A percentile compares a stretch with the other conserved stretches of the same genome.
phyloP scores from a whole-genome alignment of 2,113 vertebrate genomes.

The Arenaria interpres region DNA sequence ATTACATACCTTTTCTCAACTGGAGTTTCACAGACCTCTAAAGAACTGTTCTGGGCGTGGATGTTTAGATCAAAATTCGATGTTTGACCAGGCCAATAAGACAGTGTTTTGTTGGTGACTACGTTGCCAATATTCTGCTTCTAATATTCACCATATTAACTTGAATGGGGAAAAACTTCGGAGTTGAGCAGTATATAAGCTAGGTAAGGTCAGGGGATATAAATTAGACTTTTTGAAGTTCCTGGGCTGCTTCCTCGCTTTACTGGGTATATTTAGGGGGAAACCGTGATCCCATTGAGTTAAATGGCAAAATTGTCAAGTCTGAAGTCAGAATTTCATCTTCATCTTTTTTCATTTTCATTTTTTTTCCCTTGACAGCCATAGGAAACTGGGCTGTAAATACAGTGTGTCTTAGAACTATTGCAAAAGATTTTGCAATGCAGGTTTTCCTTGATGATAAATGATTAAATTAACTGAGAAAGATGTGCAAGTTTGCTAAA shows the following conservation, averaged over 20 bases:
- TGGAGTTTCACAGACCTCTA: neutral
- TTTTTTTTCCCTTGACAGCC: neutral
- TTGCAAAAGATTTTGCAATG: neutral
- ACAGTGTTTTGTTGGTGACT: neutral
- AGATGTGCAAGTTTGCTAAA: neutral
- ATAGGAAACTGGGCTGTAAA: neutral
- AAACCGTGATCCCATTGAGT: neutral
- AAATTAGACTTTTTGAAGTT: neutral
- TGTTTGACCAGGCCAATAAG: neutral
- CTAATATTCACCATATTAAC: neutral
- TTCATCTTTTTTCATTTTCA: rapidly evolving
- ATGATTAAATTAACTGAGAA: neutral
- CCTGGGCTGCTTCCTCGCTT: neutral
- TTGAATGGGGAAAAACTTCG: neutral
- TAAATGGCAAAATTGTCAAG: neutral
- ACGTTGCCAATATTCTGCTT: neutral
- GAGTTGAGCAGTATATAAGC: neutral
- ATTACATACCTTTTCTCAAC: neutral
- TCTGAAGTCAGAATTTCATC: neutral
- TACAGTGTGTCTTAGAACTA: neutral
- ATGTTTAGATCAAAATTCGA: rapidly evolving
- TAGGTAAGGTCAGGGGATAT: neutral
- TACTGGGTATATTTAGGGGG: neutral
- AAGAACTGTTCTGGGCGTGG: neutral
- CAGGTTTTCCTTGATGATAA: neutral